Evolutionary conservation across 2,797 vertebrate genomes (phyloP).

Genomic region (Tenualosa thibaudeaui): DNA sequence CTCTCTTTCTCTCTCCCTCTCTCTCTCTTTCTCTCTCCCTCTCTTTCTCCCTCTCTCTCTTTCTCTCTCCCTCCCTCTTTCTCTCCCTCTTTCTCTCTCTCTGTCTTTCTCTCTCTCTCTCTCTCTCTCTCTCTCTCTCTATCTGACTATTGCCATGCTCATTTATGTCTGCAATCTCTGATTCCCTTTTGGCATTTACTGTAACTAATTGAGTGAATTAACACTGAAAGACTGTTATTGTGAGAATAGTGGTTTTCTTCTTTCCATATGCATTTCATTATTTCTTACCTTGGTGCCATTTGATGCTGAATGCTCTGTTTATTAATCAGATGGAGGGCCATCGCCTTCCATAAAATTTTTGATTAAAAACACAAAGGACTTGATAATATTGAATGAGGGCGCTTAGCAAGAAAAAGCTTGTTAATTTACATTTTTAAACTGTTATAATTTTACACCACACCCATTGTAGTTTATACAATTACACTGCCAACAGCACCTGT

Average conservation of each 20-base stretch:
- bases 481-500: not conserved
- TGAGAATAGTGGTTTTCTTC: not conserved
- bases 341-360: not conserved
- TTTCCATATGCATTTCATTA: not conserved
- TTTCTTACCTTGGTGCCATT: not conserved
- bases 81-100: not conserved
- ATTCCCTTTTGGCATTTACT: not conserved
- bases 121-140: slow-evolving; percentile 21
- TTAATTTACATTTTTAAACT: not conserved
- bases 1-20: not conserved
- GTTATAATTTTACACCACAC: not conserved
- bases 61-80: slow-evolving; percentile 22
- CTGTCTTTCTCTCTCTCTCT: not conserved
- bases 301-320: not conserved
- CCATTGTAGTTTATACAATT: no score
- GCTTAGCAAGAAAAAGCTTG: not conserved
- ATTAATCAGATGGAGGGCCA: not conserved
- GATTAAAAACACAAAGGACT: not conserved
- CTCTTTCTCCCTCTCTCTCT: slow-evolving; percentile 35
- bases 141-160: not conserved
- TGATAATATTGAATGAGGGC: not conserved
- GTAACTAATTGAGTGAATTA: not conserved
- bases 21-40: slow-evolving; percentile 27
- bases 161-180: slow-evolving; percentile 11
- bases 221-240: not conserved